phyloP scores from a whole-genome alignment of 2,113 vertebrate species.

The Callorhinus ursinus region DNA sequence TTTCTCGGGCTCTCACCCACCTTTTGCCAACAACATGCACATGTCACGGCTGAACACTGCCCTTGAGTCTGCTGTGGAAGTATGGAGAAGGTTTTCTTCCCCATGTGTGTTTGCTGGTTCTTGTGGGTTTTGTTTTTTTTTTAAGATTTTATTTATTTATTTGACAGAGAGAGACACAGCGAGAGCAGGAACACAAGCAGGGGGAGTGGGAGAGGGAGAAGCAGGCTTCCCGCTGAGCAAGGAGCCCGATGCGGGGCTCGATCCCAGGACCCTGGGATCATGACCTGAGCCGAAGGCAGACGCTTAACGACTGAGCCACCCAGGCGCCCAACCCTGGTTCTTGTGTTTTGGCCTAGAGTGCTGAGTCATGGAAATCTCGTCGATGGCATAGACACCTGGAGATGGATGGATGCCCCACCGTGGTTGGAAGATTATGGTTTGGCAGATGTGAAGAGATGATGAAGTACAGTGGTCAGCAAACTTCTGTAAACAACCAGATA shows the following conservation, averaged over 20 bases:
- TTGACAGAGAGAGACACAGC: too few species aligned
- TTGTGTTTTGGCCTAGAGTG: not conserved
- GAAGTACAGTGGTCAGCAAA: not conserved
- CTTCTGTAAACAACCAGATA: not conserved
- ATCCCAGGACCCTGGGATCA: too few species aligned
- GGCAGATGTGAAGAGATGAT: not conserved
- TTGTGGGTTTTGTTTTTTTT: not conserved
- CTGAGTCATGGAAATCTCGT: not conserved
- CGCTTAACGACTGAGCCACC: too few species aligned
- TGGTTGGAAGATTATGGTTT: not conserved
- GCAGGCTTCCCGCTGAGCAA: too few species aligned
- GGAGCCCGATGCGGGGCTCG: too few species aligned
- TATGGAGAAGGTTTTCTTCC: not conserved
- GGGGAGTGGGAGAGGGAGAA: too few species aligned
- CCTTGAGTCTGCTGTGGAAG: not conserved
- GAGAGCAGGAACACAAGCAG: too few species aligned
- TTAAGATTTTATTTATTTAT: too few species aligned
- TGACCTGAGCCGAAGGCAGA: too few species aligned
- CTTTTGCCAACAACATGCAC: not conserved
- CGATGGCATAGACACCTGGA: not conserved
- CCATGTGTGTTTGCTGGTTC: not conserved
- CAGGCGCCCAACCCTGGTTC: not conserved
- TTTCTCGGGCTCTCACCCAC: not conserved
- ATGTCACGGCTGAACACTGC: not conserved
- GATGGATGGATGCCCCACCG: not conserved